phyloP scores from a whole-genome alignment of 2,113 vertebrate genomes.

The Poeciliopsis retropinna region DNA sequence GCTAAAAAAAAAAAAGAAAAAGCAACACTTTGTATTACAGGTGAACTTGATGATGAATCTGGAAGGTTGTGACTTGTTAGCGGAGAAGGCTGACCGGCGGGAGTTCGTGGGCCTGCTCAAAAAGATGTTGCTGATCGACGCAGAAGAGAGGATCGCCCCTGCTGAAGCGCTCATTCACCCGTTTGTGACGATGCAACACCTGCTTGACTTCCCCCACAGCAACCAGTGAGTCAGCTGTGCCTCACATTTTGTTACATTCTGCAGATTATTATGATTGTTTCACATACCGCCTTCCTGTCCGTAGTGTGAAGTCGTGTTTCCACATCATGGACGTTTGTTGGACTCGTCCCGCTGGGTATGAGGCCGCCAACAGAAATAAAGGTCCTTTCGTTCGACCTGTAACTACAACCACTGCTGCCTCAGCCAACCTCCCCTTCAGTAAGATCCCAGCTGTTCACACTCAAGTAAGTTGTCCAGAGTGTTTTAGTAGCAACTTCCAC shows the following conservation, averaged over 20 bases:
- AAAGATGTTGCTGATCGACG: conserved; percentile 97
- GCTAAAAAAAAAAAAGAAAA: no score
- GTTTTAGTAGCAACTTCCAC: background rate
- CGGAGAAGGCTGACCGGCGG: conserved; percentile 95
- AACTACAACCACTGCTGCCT: conserved; percentile 77
- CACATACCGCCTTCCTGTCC: background rate
- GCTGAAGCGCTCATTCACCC: conserved; percentile 91
- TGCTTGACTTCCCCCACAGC: conserved; percentile 97
- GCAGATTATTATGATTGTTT: background rate
- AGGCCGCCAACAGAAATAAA: conserved; percentile 90
- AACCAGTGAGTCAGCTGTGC: conserved; percentile 87
- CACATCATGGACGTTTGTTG: conserved; percentile 98
- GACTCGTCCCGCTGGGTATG: conserved; percentile 85
- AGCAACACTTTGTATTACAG: conserved; percentile 68
- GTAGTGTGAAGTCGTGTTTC: conserved; percentile 96
- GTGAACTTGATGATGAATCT: conserved; percentile 99
- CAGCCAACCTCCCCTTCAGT: conserved; percentile 87
- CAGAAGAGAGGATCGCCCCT: conserved; percentile 94
- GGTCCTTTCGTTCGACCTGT: conserved; percentile 88
- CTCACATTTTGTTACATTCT: background rate
- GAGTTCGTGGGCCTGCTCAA: conserved; percentile 97
- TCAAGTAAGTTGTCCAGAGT: conserved; percentile 83
- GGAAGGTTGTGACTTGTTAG: conserved; percentile 95
- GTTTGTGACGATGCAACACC: conserved; percentile 98
- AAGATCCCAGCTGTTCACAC: conserved; percentile 89